Percentiles rank a stretch among this genome's conserved stretches.
Evolutionary conservation across 2,797 vertebrate genomes (phyloP).

Genomic region (Xiphophorus birchmanni): DNA sequence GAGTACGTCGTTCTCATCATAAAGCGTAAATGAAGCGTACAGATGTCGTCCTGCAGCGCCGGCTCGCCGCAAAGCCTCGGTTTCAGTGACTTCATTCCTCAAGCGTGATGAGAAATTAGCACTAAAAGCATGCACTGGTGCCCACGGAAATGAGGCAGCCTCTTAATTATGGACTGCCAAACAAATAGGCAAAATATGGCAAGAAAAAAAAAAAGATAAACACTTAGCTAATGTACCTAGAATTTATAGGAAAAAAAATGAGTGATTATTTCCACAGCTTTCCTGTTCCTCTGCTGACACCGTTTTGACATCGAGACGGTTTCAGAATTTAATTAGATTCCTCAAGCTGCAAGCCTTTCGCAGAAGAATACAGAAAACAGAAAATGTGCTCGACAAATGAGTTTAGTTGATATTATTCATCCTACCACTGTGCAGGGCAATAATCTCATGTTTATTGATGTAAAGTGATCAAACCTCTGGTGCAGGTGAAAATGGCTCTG

Average conservation of each 20-base stretch:
- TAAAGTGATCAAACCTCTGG: not conserved
- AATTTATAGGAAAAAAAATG: not conserved
- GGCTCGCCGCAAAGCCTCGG: constrained; percentile 19
- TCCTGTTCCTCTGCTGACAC: not conserved
- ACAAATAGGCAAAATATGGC: not conserved
- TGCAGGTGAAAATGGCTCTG: not conserved
- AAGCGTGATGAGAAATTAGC: constrained; percentile 59
- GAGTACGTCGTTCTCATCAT: not conserved
- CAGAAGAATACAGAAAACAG: not conserved
- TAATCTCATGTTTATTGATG: not conserved
- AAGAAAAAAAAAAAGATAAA: not conserved
- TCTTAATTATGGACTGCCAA: not conserved
- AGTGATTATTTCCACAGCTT: not conserved
- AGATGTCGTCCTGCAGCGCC: constrained; percentile 4
- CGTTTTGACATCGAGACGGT: not conserved
- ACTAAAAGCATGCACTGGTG: constrained; percentile 43
- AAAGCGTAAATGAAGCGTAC: not conserved
- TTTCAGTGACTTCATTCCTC: constrained; percentile 66
- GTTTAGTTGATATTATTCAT: not conserved
- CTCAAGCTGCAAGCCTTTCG: not conserved
- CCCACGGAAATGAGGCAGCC: constrained; percentile 43
- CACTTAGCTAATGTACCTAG: not conserved
- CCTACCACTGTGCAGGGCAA: not conserved
- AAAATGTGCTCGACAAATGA: not conserved
- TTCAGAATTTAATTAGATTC: not conserved